Base-by-base conservation (phyloP, 1,140 invertebrate genomes). In the Zaprionus africanus region DNA sequence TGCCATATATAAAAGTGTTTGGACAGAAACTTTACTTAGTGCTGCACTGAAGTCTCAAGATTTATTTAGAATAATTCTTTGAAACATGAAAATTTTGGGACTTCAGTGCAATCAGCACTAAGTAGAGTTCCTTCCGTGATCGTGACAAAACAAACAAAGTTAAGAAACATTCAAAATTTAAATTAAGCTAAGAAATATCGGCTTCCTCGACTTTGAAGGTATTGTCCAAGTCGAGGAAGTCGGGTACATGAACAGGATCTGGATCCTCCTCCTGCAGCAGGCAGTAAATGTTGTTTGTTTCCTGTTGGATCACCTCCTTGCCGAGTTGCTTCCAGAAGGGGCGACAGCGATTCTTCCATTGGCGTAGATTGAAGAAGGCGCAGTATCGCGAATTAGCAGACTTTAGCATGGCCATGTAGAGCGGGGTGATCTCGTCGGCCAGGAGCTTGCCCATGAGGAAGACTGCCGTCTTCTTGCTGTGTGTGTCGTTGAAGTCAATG, bases 381-480 rank as follows among this genome's bases (percentile, higher is more conserved):
- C 90, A 91, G 51, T 86, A 91, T 0, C 67, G 63, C 0, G 60
- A 60, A 1, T 36, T 70, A 0, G 85, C 83, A 0, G 82, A 64
- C 79, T 91, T 91, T 4, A 91, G 26, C 90, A 91, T 90, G 69
- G 90, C 85, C 82, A 91, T 91, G 9, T 90, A 91, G 3, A 81
- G 73, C 0, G 90, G 85, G 0, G 86, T 90, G 13, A 91, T 91
- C 58, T 91, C 82, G 19, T 91, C 90, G 15, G 90, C 90, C 73
- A 91, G 71, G 0, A 91, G 65, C 31, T 91, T 91, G 49, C 90
- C 90, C 76, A 90, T 74, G 7, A 91, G 56, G 2, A 85, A 91
- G 62, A 82, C 77, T 7, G 82, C 60, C 24, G 75, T 91, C 66
- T 91, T 91, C 31, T 78, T 88, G 49, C 76, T 81, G 34, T 73